phyloP scores from a whole-genome alignment of 2,888 invertebrate genomes.

The Phyllotreta striolata region DNA sequence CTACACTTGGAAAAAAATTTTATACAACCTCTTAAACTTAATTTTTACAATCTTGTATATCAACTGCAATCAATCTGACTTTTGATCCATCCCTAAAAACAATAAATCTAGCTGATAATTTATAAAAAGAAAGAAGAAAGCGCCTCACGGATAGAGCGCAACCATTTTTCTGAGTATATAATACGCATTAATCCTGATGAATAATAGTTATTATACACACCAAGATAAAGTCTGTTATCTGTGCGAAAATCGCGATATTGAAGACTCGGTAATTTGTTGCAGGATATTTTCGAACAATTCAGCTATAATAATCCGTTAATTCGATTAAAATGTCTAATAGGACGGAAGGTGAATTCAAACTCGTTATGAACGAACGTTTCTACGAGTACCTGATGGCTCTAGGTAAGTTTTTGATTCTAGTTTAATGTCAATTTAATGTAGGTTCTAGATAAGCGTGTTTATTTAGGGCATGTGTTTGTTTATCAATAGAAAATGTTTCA shows the following conservation, averaged over 20 bases:
- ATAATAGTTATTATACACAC: background rate
- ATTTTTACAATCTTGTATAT: too few relatives aligned
- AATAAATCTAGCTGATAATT: too few relatives aligned
- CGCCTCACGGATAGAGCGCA: too few relatives aligned
- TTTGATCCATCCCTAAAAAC: too few relatives aligned
- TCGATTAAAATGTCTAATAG: background rate
- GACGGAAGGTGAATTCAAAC: constrained; percentile 43
- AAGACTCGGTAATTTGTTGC: too few relatives aligned
- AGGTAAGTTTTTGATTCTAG: constrained; percentile 40
- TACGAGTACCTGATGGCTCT: constrained; percentile 45
- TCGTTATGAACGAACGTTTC: constrained; percentile 46
- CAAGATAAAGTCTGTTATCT: constrained; percentile 10
- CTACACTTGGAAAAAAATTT: too few relatives aligned
- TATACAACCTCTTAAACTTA: too few relatives aligned
- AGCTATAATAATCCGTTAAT: background rate
- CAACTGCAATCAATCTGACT: too few relatives aligned
- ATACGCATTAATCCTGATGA: background rate
- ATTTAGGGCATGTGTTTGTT: background rate
- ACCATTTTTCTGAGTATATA: too few relatives aligned
- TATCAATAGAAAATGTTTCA: too few relatives aligned
- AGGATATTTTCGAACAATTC: too few relatives aligned
- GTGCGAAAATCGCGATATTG: background rate
- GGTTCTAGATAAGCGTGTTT: constrained; percentile 1
- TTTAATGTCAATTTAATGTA: background rate
- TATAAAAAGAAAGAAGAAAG: too few relatives aligned